These are phyloP conservation scores for Typhlichthys eigenmanni DNA, from an alignment of 2,797 vertebrate species.

Conservation along the genomic window DNA sequence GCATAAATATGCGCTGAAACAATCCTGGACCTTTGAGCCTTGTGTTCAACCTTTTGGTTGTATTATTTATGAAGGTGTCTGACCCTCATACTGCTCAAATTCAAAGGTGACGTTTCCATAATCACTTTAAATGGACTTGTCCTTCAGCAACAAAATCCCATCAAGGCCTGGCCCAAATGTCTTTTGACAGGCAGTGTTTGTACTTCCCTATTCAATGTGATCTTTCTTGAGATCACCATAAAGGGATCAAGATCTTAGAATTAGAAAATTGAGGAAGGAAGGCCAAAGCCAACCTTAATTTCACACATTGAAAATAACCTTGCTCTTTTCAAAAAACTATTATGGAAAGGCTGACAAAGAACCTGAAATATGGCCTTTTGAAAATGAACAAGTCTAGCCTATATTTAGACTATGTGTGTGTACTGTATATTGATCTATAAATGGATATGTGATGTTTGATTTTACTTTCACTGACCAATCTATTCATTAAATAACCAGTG, in stretches of 20 bases:
- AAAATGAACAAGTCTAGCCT: conserved; percentile 24
- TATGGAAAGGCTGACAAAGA: conserved; percentile 25
- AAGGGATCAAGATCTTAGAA: no score
- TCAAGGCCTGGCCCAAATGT: conserved; percentile 15
- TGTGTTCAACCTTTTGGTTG: conserved; percentile 14
- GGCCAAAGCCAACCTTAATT: conserved; percentile 1
- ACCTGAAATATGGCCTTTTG: conserved; percentile 22
- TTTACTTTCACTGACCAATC: conserved; percentile 9
- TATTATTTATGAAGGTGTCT: conserved; percentile 32
- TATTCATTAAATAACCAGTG: no score
- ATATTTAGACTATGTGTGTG: conserved; percentile 29
- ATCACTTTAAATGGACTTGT: conserved; percentile 34
- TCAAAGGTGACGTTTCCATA: conserved; percentile 28
- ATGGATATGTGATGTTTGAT: conserved; percentile 1
- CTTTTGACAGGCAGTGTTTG: not conserved
- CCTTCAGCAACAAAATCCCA: conserved; percentile 22
- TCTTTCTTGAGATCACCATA: not conserved
- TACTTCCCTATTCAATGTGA: conserved; percentile 8
- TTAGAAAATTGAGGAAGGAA: conserved; percentile 4
- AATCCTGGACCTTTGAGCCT: conserved; percentile 2
- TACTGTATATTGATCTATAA: conserved; percentile 8
- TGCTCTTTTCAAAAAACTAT: conserved; percentile 26
- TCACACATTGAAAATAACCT: conserved; percentile 39
- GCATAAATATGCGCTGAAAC: conserved; percentile 16
- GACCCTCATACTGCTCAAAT: conserved; percentile 29